Percentiles rank a stretch among this genome's conserved stretches.
These are phyloP conservation scores for Cotesia chilonis DNA, from an alignment of 1,140 invertebrate genomes.

Conservation along the genomic window DNA sequence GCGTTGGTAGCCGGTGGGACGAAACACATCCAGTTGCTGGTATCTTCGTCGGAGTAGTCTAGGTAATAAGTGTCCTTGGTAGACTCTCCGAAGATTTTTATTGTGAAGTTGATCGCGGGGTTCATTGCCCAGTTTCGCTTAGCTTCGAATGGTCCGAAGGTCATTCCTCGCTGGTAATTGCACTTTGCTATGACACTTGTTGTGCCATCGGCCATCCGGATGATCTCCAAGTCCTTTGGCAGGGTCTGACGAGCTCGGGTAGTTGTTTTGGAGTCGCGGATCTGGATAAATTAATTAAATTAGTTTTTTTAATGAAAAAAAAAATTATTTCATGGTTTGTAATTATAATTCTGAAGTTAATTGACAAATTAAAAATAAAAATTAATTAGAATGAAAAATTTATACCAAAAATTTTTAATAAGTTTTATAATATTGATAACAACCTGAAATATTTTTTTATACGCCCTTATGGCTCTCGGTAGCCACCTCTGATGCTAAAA, in stretches of 20 bases:
- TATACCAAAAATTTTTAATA: too few species aligned
- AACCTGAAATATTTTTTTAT: too few species aligned
- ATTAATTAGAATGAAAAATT: too few species aligned
- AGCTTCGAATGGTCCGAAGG: constrained; percentile 65
- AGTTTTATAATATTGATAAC: too few species aligned
- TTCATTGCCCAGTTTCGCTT: constrained; percentile 54
- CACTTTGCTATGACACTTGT: constrained; percentile 52
- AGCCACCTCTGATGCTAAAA: too few species aligned
- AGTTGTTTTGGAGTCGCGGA: constrained; percentile 45
- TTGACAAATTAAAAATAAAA: too few species aligned
- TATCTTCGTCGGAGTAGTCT: constrained; percentile 67
- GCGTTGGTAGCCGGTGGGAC: constrained; percentile 63
- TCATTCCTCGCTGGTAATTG: constrained; percentile 55
- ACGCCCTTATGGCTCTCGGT: too few species aligned
- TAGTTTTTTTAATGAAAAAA: neutral
- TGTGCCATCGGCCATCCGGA: constrained; percentile 49
- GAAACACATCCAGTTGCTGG: constrained; percentile 75
- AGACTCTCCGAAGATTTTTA: constrained; percentile 48
- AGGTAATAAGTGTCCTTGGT: constrained; percentile 59
- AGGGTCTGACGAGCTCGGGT: constrained; percentile 61
- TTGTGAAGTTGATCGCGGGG: constrained; percentile 54
- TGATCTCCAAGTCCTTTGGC: constrained; percentile 55
- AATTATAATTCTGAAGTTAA: too few species aligned
- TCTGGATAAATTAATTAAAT: constrained; percentile 32
- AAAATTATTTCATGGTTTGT: neutral